Base-by-base conservation (phyloP, 2,797 vertebrate genomes). In the Oreortyx pictus region DNA sequence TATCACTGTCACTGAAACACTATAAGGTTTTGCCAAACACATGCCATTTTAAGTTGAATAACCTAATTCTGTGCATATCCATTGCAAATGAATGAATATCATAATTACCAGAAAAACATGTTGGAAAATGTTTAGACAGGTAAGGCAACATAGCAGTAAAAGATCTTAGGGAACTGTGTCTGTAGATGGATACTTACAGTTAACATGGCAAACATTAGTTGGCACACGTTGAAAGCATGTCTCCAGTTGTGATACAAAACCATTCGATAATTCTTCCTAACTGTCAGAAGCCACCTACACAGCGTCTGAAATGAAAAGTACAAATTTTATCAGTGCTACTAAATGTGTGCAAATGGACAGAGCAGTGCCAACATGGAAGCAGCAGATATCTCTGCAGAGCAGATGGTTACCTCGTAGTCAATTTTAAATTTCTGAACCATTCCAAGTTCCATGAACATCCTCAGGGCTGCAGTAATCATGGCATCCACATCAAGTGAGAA, bases 391-490 rank as follows among this genome's bases (percentile, higher is more conserved):
- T 75, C 84, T 46, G 57, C 76, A 59, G 71, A 17, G 16, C 97
- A 96, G 91, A 84, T 93, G 93, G 97, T 98, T 97, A 99, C 99
- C 99, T 99, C 99, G 4, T 99, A 99, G 97, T 99, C 99, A 29
- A 99, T 99, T 98, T 98, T 99, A 97, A 99, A 99, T 97, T 99
- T 99, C 98, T 99, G 99, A 94, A 99, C 98, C 98, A 99, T 99
- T 93, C 99, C 99, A 96, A 99, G 96, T 97, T 99, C 99, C 98
- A 99, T 99, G 96, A 99, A 99, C 99, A 99, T 99, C 83, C 99
- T 97, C 90, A 99, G 98, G 64, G 99, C 98, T 31, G 99, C 99
- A 4, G 99, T 99, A 96, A 99, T 98, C 99, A 99, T 99, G 97
- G 98, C 98, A 35, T 99, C 99, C 37, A 98, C 98, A 17, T 99